phyloP scores from a whole-genome alignment of 2,113 vertebrate genomes.

The Periophthalmodon schlosseri region DNA sequence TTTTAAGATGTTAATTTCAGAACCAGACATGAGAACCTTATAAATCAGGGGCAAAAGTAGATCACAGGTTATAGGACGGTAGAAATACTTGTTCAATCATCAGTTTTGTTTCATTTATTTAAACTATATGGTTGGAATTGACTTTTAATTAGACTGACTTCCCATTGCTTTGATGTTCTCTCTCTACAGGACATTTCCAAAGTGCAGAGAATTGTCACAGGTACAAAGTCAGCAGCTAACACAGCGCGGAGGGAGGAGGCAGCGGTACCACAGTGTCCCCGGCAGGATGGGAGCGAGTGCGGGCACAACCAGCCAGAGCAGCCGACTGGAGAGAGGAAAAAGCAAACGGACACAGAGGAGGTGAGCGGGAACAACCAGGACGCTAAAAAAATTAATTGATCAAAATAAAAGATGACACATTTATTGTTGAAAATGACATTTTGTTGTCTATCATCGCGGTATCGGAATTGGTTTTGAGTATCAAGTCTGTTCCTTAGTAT shows the following conservation, averaged over 20 bases:
- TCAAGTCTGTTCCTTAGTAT: too few species aligned
- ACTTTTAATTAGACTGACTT: neutral
- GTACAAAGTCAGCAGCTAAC: constrained; percentile 71
- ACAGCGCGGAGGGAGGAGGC: constrained; percentile 70
- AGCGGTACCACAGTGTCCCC: constrained; percentile 70
- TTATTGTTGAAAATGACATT: too few species aligned
- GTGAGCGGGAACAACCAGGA: constrained; percentile 41
- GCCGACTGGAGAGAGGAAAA: constrained; percentile 65
- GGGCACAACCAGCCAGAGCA: constrained; percentile 74
- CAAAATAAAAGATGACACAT: too few species aligned
- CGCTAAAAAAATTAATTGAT: neutral
- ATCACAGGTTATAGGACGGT: too few species aligned
- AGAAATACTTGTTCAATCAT: too few species aligned
- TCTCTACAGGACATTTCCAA: constrained; percentile 77
- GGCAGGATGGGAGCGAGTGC: constrained; percentile 72
- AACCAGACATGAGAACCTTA: too few species aligned
- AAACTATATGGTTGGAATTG: too few species aligned
- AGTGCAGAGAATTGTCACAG: constrained; percentile 74
- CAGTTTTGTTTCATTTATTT: too few species aligned
- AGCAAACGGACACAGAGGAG: constrained; percentile 64
- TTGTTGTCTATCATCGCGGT: too few species aligned
- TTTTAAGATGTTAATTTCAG: too few species aligned
- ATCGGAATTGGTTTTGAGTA: too few species aligned
- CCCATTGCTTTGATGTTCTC: constrained; percentile 5
- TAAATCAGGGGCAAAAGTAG: too few species aligned